A percentile compares a stretch with the other conserved stretches of the same genome.
phyloP scores from a whole-genome alignment of 2,113 vertebrate species.

The Corynorhinus townsendii region DNA sequence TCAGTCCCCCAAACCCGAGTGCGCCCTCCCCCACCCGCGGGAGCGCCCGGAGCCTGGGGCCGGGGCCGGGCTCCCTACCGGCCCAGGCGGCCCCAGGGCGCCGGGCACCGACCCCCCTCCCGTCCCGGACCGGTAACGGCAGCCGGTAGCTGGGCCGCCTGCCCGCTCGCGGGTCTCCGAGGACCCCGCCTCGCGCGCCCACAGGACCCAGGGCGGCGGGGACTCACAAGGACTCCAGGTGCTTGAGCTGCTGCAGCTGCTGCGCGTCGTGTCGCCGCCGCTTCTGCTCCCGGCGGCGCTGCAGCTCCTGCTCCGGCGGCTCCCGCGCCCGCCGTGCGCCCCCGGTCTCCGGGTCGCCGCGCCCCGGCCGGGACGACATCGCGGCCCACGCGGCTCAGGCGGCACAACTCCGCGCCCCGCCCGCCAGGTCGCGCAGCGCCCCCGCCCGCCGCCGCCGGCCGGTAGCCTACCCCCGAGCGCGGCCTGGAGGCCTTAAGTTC shows the following conservation, averaged over 20 bases:
- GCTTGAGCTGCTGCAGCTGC: constrained; percentile 91
- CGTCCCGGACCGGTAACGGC: not conserved
- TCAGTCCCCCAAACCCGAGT: not conserved
- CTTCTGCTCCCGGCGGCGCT: constrained; percentile 72
- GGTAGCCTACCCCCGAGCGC: not conserved
- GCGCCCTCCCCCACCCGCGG: not conserved
- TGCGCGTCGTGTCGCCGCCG: constrained; percentile 78
- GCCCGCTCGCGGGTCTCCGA: not conserved
- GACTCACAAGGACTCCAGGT: constrained; percentile 93
- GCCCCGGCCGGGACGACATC: constrained; percentile 82
- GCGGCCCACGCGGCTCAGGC: not conserved
- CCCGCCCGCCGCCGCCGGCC: constrained; percentile 2
- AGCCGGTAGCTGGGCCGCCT: no score
- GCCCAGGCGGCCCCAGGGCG: not conserved
- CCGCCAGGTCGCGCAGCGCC: not conserved
- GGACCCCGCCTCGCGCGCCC: not conserved
- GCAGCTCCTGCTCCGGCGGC: constrained; percentile 51
- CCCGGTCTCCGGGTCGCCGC: constrained; percentile 82
- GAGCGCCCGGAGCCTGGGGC: not conserved
- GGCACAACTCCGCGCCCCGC: not conserved
- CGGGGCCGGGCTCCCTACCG: not conserved
- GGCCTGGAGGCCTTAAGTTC: no score
- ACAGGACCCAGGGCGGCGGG: not conserved
- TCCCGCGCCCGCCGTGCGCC: constrained; percentile 65
- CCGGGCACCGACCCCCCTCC: not conserved